Percentiles rank a stretch among this genome's conserved stretches.
phyloP scores from a whole-genome alignment of 2,888 invertebrate genomes.

The Celastrina argiolus region DNA sequence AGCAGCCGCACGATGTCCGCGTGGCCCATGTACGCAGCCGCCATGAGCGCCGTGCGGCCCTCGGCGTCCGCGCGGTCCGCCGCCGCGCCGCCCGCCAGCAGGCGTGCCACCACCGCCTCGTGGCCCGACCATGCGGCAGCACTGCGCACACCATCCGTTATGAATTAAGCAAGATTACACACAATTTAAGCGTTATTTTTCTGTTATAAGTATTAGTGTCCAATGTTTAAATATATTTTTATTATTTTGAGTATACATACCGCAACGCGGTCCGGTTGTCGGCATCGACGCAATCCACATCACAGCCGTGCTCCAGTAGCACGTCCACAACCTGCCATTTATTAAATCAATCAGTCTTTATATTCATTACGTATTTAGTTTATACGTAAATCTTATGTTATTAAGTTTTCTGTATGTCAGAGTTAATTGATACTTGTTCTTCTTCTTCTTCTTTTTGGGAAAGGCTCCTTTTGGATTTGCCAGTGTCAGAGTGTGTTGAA shows the following conservation, averaged over 20 bases:
- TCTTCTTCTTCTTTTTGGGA: no score
- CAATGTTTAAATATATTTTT: neutral
- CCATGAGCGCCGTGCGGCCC: slow-evolving; percentile 94
- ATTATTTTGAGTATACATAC: slow-evolving; percentile 36
- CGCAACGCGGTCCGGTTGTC: slow-evolving; percentile 92
- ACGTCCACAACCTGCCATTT: slow-evolving; percentile 85
- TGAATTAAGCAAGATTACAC: neutral
- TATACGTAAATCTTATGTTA: no score
- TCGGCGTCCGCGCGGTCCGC: slow-evolving; percentile 92
- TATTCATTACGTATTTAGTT: no score
- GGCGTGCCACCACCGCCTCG: slow-evolving; percentile 86
- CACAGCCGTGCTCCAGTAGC: slow-evolving; percentile 86
- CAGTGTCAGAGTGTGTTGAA: no score
- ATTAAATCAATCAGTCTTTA: no score
- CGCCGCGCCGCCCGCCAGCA: slow-evolving; percentile 86
- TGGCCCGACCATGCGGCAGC: slow-evolving; percentile 97
- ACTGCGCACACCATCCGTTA: slow-evolving; percentile 49
- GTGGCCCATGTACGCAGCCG: slow-evolving; percentile 97
- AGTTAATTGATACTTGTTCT: no score
- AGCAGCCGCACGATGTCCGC: slow-evolving; percentile 92
- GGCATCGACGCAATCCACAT: slow-evolving; percentile 91
- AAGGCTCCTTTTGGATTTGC: no score
- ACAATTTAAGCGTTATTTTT: neutral
- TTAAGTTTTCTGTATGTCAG: no score
- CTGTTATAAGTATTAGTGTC: no score